A percentile compares a stretch with the other conserved stretches of the same genome.
phyloP scores from a whole-genome alignment of 2,888 invertebrate species.

The Lepidochitona cinerea region DNA sequence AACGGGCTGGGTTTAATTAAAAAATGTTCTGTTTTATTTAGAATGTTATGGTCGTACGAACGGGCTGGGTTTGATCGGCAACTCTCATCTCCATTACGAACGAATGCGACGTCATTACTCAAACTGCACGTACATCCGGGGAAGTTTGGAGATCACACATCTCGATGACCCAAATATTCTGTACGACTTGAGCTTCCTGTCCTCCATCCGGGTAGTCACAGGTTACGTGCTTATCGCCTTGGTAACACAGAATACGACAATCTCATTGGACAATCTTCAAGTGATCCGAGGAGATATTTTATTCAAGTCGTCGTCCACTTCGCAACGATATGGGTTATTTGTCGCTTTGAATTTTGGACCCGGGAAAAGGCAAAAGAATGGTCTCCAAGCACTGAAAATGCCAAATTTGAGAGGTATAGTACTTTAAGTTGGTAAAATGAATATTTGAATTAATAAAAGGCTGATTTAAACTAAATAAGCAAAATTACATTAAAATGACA shows the following conservation, averaged over 20 bases:
- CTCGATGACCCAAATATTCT: slow-evolving; percentile 76
- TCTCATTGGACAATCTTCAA: slow-evolving; percentile 89
- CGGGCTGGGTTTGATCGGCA: slow-evolving; percentile 52
- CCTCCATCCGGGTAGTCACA: slow-evolving; percentile 92
- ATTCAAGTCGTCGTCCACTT: slow-evolving; percentile 78
- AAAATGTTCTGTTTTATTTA: slow-evolving; percentile 20
- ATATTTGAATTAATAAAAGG: no score
- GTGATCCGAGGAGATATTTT: slow-evolving; percentile 94
- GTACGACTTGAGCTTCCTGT: slow-evolving; percentile 91
- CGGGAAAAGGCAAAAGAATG: slow-evolving; percentile 78
- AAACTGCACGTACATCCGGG: slow-evolving; percentile 98
- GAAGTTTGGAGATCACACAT: slow-evolving; percentile 98
- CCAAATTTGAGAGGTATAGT: slow-evolving; percentile 57
- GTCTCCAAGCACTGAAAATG: slow-evolving; percentile 58
- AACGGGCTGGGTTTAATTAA: no score
- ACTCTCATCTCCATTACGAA: slow-evolving; percentile 53
- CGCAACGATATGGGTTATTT: slow-evolving; percentile 49
- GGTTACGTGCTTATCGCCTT: slow-evolving; percentile 93
- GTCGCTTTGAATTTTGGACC: slow-evolving; percentile 44
- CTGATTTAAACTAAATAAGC: no score
- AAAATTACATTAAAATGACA: no score
- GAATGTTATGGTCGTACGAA: slow-evolving; percentile 55
- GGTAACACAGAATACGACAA: slow-evolving; percentile 79
- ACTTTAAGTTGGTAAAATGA: no score
- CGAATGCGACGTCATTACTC: slow-evolving; percentile 78